Evolutionary conservation across 1,140 invertebrate genomes (phyloP), one percentile per base, ranked within the genome.

Genomic region (Centruroides vittatus): DNA sequence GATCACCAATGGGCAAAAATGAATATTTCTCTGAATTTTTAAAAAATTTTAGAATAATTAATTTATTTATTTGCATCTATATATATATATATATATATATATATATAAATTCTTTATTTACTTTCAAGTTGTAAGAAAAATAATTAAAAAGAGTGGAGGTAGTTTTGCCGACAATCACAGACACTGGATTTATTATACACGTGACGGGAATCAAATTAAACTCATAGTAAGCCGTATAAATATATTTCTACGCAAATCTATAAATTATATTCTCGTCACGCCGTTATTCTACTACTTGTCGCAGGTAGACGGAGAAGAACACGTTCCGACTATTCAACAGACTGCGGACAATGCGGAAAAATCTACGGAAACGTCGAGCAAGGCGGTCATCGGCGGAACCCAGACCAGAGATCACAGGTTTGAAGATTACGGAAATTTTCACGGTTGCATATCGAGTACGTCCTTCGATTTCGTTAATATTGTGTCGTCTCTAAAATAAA

Each of bases 371-470:
- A 55, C 49, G 12, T 55, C 59, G 35, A 64, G 60, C 55, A 10
- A 49, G 3, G 12, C 60, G 10, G 54, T 60, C 41, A 41, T 64
- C 8, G 53, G 58, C 56, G 63, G 63, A 11, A 59, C 61, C 9
- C 63, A 55, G 41, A 35, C 46, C 48, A 86, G 82, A 7, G 86
- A 89, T 74, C 81, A 82, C 23, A 77, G 86, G 64, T 84, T 89
- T 70, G 81, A 78, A 55, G 83, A 84, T 50, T 92, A 88, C 67
- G 88, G 85, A 66, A 86, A 85, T 66, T 93, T 90, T 72, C 88
- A 85, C 65, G 89, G 89, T 46, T 93, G 89, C 70, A 75, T 93
- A 57, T 91, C 89, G 64, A 93, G 89, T 93, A 76, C 81, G 81
- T 81, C 62, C 52, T 47, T 57, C 2, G 23, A 23, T 23, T 23